Evolutionary conservation across 2,888 invertebrate species (phyloP), one percentile per base, ranked within the genome.

Genomic region (Lithophane socia): DNA sequence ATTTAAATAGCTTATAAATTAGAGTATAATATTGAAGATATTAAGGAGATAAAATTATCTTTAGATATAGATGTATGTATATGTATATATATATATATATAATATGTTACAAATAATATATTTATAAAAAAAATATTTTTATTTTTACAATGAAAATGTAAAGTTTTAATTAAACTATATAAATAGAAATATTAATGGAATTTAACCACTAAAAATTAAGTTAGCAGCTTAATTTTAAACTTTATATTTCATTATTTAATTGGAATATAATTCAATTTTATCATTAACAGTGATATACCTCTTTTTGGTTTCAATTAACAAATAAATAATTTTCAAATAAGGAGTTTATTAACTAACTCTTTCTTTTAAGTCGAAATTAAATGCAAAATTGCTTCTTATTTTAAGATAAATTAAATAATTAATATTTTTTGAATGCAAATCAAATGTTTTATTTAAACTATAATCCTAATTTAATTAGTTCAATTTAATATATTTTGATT

Each of bases 261-360:
- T 97, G 97, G 97, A 97, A 95, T 89, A 1, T 64, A 74, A 92
- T 95, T 97, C 97, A 97, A 91, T 97, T 82, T 84, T 97, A 97
- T 97, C 96, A 97, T 97, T 97, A 97, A 97, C 97, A 97, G 97
- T 97, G 97, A 97, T 97, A 97, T 94, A 97, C 97, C 97, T 97
- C 97, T 97, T 80, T 94, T 97, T 97, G 97, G 97, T 96, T 97
- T 97, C 95, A 97, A 96, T 96, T 95, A 96, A 96, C 0, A 44
- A 9, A 29, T 3, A 29, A 29, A 1, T 29, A 7, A 9, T 95
- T 95, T 94, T 89, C 82, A 94, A 95, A 95, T 97, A 97, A 96
- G 96, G 97, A 96, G 97, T n/a, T 96, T 68, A 0, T 29, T n/a
- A n/a, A 88, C 92, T 88, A 64, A 94, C 93, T 93, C 94, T 89